These are phyloP conservation scores for Hydrozoanthus gracilis DNA, from an alignment of 92 coral and sea anemone species.

Conservation along the genomic window DNA sequence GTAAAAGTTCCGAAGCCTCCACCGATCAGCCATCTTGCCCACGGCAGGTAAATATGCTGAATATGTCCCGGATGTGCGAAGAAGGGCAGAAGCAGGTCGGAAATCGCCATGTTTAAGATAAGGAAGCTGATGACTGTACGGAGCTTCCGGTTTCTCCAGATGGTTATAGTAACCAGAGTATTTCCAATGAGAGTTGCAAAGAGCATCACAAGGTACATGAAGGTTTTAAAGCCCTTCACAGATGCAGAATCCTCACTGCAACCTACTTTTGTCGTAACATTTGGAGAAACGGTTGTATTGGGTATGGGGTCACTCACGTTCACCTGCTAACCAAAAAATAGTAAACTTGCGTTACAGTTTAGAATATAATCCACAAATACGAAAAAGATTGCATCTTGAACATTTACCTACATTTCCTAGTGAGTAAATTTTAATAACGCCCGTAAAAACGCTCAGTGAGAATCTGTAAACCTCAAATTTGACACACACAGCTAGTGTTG, in stretches of 20 bases:
- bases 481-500: too few species aligned
- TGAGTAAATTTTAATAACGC: too few species aligned
- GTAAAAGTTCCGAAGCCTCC: slow-evolving; percentile 26
- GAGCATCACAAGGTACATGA: not conserved
- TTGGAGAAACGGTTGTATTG: not conserved
- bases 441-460: too few species aligned
- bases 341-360: too few species aligned
- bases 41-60: slow-evolving; percentile 22
- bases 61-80: slow-evolving; percentile 22
- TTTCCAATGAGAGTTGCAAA: slow-evolving; percentile 10
- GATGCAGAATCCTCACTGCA: not conserved
- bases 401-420: too few species aligned
- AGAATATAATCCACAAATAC: too few species aligned
- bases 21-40: slow-evolving; percentile 34
- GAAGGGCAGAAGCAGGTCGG: slow-evolving; percentile 24
- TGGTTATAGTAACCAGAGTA: slow-evolving; percentile 8
- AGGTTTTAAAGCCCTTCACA: slow-evolving; percentile 22
- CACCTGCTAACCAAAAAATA: not conserved
- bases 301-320: not conserved
- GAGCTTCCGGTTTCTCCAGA: slow-evolving; percentile 37
- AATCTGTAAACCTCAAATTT: too few species aligned
- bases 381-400: too few species aligned
- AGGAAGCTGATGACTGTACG: slow-evolving; percentile 25
- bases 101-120: slow-evolving; percentile 36
- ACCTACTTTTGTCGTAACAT: not conserved